Evolutionary conservation across 2,888 invertebrate genomes (phyloP).

Genomic region (Polydrusus tereticollis): DNA sequence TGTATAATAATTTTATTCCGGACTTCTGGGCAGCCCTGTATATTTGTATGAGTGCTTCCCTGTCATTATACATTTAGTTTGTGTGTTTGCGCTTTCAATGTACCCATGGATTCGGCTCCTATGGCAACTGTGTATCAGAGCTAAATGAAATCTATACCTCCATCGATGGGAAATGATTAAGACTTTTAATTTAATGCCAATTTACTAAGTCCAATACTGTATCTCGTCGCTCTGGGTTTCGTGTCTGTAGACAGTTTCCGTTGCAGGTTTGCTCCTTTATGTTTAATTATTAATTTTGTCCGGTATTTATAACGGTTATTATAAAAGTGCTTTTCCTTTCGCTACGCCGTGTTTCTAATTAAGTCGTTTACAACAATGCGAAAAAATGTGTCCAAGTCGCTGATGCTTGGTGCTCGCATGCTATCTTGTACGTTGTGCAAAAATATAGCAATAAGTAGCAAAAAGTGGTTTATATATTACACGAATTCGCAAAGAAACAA

Average conservation of each 20-base stretch:
- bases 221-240: constrained; percentile 16
- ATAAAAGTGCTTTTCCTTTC: constrained; percentile 40
- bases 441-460: not conserved
- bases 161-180: too few relatives aligned
- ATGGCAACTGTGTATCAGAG: too few relatives aligned
- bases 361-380: constrained; percentile 39
- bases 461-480: not conserved
- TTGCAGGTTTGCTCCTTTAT: constrained; percentile 32
- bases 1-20: too few relatives aligned
- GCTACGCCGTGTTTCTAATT: constrained; percentile 33
- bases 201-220: constrained; percentile 20
- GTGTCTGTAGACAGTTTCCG: constrained; percentile 40
- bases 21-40: too few relatives aligned
- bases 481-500: too few relatives aligned
- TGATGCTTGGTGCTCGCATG: not conserved
- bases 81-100: too few relatives aligned
- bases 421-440: constrained; percentile 3
- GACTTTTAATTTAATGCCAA: not conserved
- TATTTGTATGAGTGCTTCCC: too few relatives aligned
- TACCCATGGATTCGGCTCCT: too few relatives aligned
- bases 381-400: constrained; percentile 27
- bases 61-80: too few relatives aligned
- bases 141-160: too few relatives aligned
- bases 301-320: constrained; percentile 44
- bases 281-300: constrained; percentile 44